These are phyloP conservation scores for Chiropotes sagulatus DNA, from an alignment of 2,797 vertebrate species.

Conservation along the genomic window DNA sequence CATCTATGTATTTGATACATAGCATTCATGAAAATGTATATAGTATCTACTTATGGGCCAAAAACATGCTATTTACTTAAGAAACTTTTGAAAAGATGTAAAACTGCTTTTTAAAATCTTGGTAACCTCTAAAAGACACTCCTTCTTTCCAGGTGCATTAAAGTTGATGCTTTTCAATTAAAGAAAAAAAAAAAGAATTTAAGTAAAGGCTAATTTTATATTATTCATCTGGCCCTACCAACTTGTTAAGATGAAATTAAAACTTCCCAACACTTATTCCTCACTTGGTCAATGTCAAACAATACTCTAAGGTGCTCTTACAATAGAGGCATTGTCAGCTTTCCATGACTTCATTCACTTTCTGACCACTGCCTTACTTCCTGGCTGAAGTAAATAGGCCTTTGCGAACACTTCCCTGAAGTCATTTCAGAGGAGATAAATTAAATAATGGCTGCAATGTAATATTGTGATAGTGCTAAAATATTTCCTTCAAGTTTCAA, in stretches of 20 bases:
- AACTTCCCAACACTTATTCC: constrained; percentile 81
- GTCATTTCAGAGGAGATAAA: constrained; percentile 88
- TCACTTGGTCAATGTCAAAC: constrained; percentile 80
- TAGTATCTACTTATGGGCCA: background rate
- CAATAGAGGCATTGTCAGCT: constrained; percentile 86
- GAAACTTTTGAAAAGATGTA: constrained; percentile 22
- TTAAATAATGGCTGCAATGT: constrained; percentile 90
- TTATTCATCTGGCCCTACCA: constrained; percentile 53
- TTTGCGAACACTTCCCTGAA: constrained; percentile 85
- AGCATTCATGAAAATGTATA: constrained; percentile 34
- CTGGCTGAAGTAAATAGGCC: constrained; percentile 86
- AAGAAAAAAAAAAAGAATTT: constrained; percentile 79
- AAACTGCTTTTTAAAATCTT: constrained; percentile 72
- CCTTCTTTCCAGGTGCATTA: constrained; percentile 81
- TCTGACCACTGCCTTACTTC: constrained; percentile 87
- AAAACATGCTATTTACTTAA: constrained; percentile 44
- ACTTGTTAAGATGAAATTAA: constrained; percentile 81
- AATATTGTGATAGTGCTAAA: constrained; percentile 90
- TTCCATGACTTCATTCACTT: constrained; percentile 86
- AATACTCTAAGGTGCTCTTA: constrained; percentile 82
- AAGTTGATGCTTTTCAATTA: constrained; percentile 82
- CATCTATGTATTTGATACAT: constrained; percentile 57
- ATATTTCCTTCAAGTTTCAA: constrained; percentile 90
- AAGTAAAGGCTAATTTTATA: constrained; percentile 80
- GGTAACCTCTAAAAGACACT: constrained; percentile 81